Evolutionary conservation across 2,888 invertebrate genomes (phyloP), one percentile per base, ranked within the genome.

Genomic region (Cerastis rubricosa): DNA sequence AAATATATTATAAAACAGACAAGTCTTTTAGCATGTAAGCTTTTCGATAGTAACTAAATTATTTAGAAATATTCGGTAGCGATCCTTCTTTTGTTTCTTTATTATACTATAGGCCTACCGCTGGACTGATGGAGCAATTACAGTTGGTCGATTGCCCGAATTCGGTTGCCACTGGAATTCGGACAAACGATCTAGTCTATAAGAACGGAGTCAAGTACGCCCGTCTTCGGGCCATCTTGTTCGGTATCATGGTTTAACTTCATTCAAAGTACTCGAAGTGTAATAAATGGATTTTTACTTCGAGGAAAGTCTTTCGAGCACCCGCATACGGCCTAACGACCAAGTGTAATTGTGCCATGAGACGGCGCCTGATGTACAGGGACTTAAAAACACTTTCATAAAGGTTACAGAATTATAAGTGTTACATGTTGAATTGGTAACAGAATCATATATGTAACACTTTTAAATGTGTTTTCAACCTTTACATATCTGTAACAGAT

Each of bases 1-100:
- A 85, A 71, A 78, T 81, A 67, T 76, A 74, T 78, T 84, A 69
- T 77, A 76, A 78, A 72, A 77, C 76, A 68, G 71, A 77, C 51
- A 85, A 80, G 71, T 86, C n/a, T 78, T 68, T 76, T 80, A 77
- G 45, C 9, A 11, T 40, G 45, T 85, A 88, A 85, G 80, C 69
- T 80, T 78, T 79, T 74, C 75, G 47, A 71, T 74, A 80, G 78
- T 75, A 64, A 64, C n/a, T 64, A 64, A 70, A 71, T 76, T 40
- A 71, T 59, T 68, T 79, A 84, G 85, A 76, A 35, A 51, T 67
- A 81, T 69, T 78, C 57, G 43, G 43, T 66, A 59, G 78, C 74
- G 74, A 71, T 66, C 22, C 45, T 78, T 71, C 19, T 57, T 84
- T 74, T 69, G 29, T 88, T 80, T 78, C 22, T 66, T 79, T 70